Percentiles rank a stretch among this genome's conserved stretches.
phyloP scores from a whole-genome alignment of 2,113 vertebrate species.

The Equus quagga region DNA sequence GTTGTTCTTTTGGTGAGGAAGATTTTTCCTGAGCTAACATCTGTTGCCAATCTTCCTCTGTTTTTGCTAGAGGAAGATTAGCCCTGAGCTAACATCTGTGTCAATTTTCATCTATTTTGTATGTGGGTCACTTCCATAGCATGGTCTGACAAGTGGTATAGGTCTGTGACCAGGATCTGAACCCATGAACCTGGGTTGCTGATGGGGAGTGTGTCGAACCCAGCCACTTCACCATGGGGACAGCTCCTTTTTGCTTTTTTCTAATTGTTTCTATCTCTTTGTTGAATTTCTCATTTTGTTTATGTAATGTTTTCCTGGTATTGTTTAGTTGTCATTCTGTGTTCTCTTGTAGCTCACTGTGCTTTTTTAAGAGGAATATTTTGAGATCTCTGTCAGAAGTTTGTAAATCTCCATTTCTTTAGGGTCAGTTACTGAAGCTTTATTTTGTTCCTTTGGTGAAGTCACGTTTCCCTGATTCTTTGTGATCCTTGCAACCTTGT shows the following conservation, averaged over 20 bases:
- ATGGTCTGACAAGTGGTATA: no score
- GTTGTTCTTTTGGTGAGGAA: no score
- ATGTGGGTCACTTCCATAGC: no score
- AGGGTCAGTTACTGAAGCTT: not conserved
- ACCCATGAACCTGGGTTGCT: no score
- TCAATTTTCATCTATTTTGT: no score
- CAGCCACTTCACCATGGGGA: no score
- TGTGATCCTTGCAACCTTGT: not conserved
- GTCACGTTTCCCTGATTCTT: not conserved
- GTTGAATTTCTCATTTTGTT: not conserved
- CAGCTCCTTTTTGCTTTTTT: not conserved
- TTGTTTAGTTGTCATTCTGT: not conserved
- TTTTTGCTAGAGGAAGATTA: no score
- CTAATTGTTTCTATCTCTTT: not conserved
- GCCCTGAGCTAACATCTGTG: no score
- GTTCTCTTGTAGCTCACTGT: not conserved
- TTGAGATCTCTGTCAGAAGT: not conserved
- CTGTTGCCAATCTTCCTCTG: no score
- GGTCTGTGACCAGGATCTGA: no score
- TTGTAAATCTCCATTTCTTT: not conserved
- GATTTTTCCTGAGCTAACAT: no score
- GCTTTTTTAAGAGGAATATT: not conserved
- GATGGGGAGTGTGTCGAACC: no score
- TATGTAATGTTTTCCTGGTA: not conserved
- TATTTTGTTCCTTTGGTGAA: not conserved